Evolutionary conservation across 64 coral and sea anemone species (phyloP), one percentile per base, ranked within the genome.

Genomic region (Dendrophyllia cribrosa): DNA sequence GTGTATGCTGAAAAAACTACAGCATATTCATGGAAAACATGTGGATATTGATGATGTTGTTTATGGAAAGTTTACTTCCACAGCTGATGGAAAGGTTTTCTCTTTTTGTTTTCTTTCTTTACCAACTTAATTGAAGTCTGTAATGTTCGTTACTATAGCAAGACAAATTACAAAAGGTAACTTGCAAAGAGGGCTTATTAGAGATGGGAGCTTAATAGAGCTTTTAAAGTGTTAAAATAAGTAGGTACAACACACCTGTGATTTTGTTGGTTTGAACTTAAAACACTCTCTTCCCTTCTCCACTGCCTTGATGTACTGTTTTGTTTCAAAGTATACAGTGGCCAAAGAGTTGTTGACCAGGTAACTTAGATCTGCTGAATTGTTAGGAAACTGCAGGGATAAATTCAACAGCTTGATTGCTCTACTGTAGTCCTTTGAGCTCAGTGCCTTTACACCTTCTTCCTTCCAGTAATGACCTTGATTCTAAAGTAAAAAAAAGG

Each of bases 381-480:
- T 74, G 68, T 63, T 86, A 3, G 80, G 82, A 64, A 93, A 93
- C 60, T 93, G 91, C 21, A 93, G 91, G 56, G 91, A 53, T 63
- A 93, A 52, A 66, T 87, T 93, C 8, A 93, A 65, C 48, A 93
- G 60, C 56, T 93, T 86, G 0, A 93, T 76, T 19, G 83, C 91
- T 68, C 58, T 69, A 46, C 20, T 76, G 82, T 77, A 76, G 62
- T 87, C 72, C 65, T 69, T 85, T 76, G 83, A 16, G 45, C 47
- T 53, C 24, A 66, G 16, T 19, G 83, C 91, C 26, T 61, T 76
- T 1, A 78, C 43, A 1, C 71, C 91, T 76, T 76, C 62, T 20
- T 93, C 91, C 34, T 93, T 93, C 91, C 91, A 93, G 58, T 68
- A 73, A 15, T 93, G 91, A 86, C 73, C 71, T 59, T 87, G 91